A percentile compares a stretch with the other conserved stretches of the same genome.
Evolutionary conservation across 1,140 invertebrate species (phyloP).

Genomic region (Anadara kagoshimensis): DNA sequence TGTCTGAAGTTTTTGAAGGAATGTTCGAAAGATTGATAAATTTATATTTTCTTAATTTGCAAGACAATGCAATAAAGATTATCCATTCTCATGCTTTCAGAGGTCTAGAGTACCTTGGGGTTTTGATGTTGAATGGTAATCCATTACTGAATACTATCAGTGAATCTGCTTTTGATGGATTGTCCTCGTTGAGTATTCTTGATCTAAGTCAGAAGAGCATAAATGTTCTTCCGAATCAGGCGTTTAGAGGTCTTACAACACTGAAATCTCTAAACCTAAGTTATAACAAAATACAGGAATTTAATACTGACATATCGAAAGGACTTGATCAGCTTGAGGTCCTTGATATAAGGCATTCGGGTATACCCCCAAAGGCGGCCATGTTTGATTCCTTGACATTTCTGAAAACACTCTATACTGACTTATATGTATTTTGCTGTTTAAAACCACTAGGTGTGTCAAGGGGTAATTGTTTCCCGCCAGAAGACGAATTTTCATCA

Average conservation of each 20-base stretch:
- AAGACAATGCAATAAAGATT: not conserved
- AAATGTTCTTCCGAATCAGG: not conserved
- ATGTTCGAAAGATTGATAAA: not conserved
- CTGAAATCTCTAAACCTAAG: not conserved
- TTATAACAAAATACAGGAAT: not conserved
- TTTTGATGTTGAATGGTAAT: not conserved
- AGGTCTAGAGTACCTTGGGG: constrained; percentile 7
- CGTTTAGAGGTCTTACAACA: not conserved
- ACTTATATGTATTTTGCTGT: constrained; percentile 45
- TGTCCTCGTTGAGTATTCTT: not conserved
- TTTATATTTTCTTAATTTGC: not conserved
- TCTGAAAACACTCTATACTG: constrained; percentile 34
- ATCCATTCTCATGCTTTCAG: constrained; percentile 1
- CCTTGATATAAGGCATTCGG: constrained; percentile 39
- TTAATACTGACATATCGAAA: not conserved
- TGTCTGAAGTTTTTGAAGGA: not conserved
- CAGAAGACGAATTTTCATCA: constrained; percentile 50
- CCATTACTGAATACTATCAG: not conserved
- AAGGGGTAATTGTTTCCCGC: constrained; percentile 44
- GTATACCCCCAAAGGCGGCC: constrained; percentile 28
- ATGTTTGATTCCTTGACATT: constrained; percentile 39
- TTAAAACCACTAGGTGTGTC: constrained; percentile 27
- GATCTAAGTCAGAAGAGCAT: not conserved
- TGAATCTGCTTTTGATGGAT: constrained; percentile 25
- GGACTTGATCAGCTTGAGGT: constrained; percentile 5